These are phyloP conservation scores for Oryctes rhinoceros DNA, from an alignment of 1,140 invertebrate genomes.

Conservation along the genomic window DNA sequence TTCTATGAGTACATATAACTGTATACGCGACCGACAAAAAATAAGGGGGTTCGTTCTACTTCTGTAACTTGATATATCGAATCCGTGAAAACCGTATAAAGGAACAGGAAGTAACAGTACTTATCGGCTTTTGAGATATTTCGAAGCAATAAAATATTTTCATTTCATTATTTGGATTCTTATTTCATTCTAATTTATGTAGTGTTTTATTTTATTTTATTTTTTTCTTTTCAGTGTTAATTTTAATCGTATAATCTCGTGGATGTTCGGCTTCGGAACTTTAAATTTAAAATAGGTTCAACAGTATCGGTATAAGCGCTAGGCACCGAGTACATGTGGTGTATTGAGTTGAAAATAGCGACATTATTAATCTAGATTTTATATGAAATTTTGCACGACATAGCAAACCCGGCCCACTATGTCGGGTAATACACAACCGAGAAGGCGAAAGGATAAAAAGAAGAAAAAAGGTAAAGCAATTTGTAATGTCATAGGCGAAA, in stretches of 20 bases:
- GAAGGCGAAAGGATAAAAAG: conserved; percentile 76
- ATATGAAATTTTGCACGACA: background rate
- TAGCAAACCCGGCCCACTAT: conserved; percentile 62
- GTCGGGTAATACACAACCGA: conserved; percentile 77
- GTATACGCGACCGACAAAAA: background rate
- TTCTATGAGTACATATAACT: background rate
- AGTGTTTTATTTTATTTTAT: background rate
- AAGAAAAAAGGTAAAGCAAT: conserved; percentile 72
- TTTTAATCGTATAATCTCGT: conserved; percentile 8
- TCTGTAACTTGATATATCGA: no score
- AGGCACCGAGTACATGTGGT: background rate
- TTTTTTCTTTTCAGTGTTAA: conserved; percentile 10
- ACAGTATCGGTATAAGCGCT: background rate
- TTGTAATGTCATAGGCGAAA: background rate
- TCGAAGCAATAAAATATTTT: background rate
- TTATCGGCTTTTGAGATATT: background rate
- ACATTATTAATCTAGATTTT: background rate
- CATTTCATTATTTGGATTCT: background rate
- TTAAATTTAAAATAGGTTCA: conserved; percentile 20
- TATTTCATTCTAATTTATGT: background rate
- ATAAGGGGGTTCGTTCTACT: background rate
- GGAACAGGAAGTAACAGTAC: no score
- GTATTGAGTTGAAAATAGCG: background rate
- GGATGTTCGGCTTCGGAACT: background rate
- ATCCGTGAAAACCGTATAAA: no score